These are phyloP conservation scores for Gnathonemus echidnorhynchus DNA, from an alignment of 2,113 vertebrate species.

Conservation along the genomic window DNA sequence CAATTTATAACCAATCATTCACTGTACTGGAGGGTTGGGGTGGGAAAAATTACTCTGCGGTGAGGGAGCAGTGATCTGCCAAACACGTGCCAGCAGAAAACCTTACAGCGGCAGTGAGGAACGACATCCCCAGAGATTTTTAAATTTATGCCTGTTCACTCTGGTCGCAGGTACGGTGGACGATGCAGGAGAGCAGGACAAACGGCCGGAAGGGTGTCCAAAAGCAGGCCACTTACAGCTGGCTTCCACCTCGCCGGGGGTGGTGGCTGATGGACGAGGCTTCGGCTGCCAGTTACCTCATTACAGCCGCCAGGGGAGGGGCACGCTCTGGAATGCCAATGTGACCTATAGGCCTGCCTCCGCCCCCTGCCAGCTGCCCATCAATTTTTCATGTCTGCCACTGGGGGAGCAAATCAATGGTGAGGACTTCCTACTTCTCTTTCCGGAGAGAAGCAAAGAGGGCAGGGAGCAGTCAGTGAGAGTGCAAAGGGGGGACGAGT, in stretches of 20 bases:
- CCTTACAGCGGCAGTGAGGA: background rate
- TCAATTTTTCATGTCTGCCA: constrained; percentile 16
- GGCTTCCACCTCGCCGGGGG: background rate
- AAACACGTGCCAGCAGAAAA: background rate
- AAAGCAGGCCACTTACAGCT: too few relatives aligned
- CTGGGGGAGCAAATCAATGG: background rate
- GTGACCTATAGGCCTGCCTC: constrained; percentile 6
- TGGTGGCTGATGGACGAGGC: background rate
- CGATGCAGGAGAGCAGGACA: background rate
- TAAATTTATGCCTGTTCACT: background rate
- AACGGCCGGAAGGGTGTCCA: too few relatives aligned
- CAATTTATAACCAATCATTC: background rate
- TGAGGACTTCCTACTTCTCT: background rate
- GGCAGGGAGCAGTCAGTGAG: background rate
- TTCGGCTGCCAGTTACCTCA: background rate
- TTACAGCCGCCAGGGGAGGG: background rate
- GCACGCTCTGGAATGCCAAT: background rate
- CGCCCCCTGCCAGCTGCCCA: constrained; percentile 6
- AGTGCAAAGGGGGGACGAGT: background rate
- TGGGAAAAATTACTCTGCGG: background rate
- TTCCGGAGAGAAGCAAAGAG: background rate
- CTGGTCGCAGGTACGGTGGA: background rate
- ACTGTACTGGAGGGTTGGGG: background rate
- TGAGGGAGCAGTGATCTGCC: background rate
- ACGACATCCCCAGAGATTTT: background rate